Evolutionary conservation across 30 jellyfish, hydroid and myxozoan species (phyloP).

Genomic region (Hydractinia symbiolongicarpus): DNA sequence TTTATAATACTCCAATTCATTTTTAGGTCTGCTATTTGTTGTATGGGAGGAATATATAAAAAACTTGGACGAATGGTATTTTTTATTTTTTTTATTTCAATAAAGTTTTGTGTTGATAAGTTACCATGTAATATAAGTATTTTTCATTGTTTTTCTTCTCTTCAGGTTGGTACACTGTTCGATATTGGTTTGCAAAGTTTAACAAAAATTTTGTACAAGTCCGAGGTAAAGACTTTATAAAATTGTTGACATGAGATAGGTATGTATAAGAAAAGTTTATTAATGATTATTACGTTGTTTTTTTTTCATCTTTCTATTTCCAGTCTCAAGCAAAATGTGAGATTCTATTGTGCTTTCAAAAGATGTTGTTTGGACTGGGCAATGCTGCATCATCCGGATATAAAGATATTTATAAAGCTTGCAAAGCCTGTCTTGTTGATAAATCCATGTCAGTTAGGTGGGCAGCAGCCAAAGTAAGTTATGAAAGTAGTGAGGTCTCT

Average conservation of each 20-base stretch:
- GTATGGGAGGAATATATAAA: slow-evolving; percentile 70
- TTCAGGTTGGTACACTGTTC: slow-evolving; percentile 74
- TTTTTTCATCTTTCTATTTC: slow-evolving; percentile 37
- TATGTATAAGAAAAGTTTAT: not conserved
- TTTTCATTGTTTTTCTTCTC: not conserved
- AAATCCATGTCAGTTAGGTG: slow-evolving; percentile 86
- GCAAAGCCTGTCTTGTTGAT: slow-evolving; percentile 58
- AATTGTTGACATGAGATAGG: not conserved
- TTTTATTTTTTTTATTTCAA: not conserved
- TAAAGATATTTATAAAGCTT: slow-evolving; percentile 80
- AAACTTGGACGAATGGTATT: slow-evolving; percentile 79
- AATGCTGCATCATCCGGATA: slow-evolving; percentile 76
- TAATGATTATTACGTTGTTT: not conserved
- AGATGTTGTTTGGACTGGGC: slow-evolving; percentile 66
- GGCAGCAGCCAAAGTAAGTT: slow-evolving; percentile 93
- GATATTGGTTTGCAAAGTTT: slow-evolving; percentile 64
- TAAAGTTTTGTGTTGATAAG: not conserved
- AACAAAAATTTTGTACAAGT: slow-evolving; percentile 50
- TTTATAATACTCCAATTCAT: not conserved
- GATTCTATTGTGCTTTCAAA: slow-evolving; percentile 68
- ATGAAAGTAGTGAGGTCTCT: not conserved
- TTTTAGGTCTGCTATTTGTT: slow-evolving; percentile 79
- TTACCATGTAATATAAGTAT: not conserved
- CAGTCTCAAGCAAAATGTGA: slow-evolving; percentile 94
- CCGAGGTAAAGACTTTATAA: slow-evolving; percentile 59